These are phyloP conservation scores for Ameiurus melas DNA, from an alignment of 2,113 vertebrate species.

Conservation along the genomic window DNA sequence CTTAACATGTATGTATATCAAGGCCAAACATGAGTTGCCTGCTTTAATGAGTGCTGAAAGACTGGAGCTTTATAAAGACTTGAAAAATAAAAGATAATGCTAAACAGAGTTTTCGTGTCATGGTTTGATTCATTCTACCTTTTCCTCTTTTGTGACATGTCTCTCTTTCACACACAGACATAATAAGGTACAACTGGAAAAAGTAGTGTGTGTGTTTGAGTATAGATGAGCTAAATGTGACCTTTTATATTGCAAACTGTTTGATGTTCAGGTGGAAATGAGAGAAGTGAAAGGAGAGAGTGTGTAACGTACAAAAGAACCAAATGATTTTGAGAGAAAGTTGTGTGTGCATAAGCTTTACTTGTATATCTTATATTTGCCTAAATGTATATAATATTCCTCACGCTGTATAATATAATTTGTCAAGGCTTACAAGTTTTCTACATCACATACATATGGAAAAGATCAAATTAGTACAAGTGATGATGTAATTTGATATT, in stretches of 20 bases:
- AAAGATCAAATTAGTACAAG: background rate
- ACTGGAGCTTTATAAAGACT: slow-evolving; percentile 46
- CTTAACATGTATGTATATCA: slow-evolving; percentile 51
- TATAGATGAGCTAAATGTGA: slow-evolving; percentile 35
- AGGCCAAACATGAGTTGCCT: slow-evolving; percentile 51
- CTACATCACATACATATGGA: background rate
- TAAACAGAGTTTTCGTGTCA: slow-evolving; percentile 58
- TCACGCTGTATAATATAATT: background rate
- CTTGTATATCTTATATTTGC: background rate
- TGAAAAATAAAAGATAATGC: slow-evolving; percentile 70
- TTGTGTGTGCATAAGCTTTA: background rate
- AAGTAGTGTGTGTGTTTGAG: background rate
- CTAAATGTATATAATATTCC: background rate
- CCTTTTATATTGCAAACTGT: slow-evolving; percentile 30
- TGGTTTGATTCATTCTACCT: slow-evolving; percentile 20
- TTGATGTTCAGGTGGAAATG: slow-evolving; percentile 19
- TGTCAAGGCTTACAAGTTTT: background rate
- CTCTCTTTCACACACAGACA: background rate
- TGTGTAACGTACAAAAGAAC: background rate
- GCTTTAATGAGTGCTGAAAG: slow-evolving; percentile 59
- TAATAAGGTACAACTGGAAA: slow-evolving; percentile 17
- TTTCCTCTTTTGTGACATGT: background rate
- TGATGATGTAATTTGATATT: background rate
- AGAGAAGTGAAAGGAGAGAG: slow-evolving; percentile 14
- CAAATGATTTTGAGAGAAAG: background rate